These are phyloP conservation scores for Tetragonisca angustula DNA, from an alignment of 2,888 invertebrate genomes.

Conservation along the genomic window DNA sequence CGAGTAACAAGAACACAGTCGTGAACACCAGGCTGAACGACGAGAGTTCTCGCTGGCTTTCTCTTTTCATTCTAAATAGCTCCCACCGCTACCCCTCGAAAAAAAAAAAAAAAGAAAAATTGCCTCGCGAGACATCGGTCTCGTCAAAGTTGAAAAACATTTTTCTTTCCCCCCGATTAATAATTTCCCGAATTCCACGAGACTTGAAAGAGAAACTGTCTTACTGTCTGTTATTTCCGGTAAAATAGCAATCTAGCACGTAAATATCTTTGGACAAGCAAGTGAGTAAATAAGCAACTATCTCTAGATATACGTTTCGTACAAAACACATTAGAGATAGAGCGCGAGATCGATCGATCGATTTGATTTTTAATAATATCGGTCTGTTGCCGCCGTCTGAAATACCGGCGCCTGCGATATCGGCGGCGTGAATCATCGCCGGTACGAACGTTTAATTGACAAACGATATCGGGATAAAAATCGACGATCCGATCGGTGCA, in stretches of 20 bases:
- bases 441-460: not conserved
- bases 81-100: not conserved
- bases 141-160: too few relatives aligned
- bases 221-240: too few relatives aligned
- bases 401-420: not conserved
- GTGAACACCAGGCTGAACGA: slow-evolving; percentile 30
- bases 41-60: slow-evolving; percentile 62
- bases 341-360: slow-evolving; percentile 26
- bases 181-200: too few relatives aligned
- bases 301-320: too few relatives aligned
- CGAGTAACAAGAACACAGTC: slow-evolving; percentile 60
- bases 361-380: slow-evolving; percentile 30
- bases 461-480: not conserved
- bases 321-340: too few relatives aligned
- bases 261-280: too few relatives aligned
- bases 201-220: too few relatives aligned
- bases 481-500: not conserved
- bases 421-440: too few relatives aligned
- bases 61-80: slow-evolving; percentile 66
- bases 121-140: slow-evolving; percentile 1
- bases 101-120: not conserved
- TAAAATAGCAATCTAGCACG: too few relatives aligned
- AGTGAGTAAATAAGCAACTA: too few relatives aligned
- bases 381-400: slow-evolving; percentile 8
- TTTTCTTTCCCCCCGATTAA: too few relatives aligned